Conservation (phyloP, 2,888 invertebrate genomes). For the Drosophila koepferae region DNA sequence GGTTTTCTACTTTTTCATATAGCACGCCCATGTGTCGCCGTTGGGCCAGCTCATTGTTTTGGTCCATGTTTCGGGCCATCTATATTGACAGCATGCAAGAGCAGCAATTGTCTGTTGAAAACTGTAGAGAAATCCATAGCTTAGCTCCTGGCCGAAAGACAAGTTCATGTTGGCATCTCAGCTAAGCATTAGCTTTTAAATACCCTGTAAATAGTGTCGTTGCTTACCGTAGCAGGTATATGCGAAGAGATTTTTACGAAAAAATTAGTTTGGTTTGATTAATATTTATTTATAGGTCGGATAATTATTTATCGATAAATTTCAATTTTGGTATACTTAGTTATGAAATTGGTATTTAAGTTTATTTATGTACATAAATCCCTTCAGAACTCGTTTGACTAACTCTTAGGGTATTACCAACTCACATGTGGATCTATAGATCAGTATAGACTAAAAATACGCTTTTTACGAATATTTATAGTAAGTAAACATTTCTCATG, state of each 20-base stretch:
- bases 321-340: neutral
- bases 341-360: no score
- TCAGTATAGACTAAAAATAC: no score
- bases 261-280: neutral
- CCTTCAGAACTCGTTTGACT: no score
- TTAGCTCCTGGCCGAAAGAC: slow-evolving; percentile 6
- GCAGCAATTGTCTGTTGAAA: neutral
- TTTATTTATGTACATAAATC: no score
- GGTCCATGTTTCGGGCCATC: slow-evolving; percentile 29
- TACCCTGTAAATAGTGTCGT: neutral
- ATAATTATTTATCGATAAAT: neutral
- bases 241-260: neutral
- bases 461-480: no score
- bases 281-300: neutral
- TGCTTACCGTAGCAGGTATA: neutral
- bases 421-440: no score
- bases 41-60: slow-evolving; percentile 39
- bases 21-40: slow-evolving; percentile 13
- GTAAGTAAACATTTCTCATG: no score
- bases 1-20: neutral
- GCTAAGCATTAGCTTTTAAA: neutral
- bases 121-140: slow-evolving; percentile 6
- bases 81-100: slow-evolving; percentile 37
- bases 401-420: no score
- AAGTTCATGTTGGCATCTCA: neutral